Base-by-base conservation (phyloP, 30 jellyfish, hydroid and myxozoan species). In the Nemopilema nomurai region DNA sequence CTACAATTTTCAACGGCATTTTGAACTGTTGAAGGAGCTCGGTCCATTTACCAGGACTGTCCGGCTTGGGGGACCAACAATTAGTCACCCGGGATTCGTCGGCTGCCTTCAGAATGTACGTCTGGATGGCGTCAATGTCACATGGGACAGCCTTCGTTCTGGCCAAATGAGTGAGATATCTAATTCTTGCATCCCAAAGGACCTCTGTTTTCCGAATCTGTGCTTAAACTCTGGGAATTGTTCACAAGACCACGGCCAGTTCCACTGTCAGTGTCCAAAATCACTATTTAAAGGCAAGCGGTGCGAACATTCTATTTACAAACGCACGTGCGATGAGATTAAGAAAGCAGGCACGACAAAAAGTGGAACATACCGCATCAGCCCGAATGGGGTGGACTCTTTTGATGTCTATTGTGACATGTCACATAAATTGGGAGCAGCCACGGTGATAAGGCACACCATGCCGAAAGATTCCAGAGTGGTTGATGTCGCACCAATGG, bases 121-220 rank as follows among this genome's bases (percentile, higher is more conserved):
- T 13, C 72, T 81, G 13, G 97, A 87, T 67, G 92, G 87, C 28
- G 68, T 73, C 32, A 29, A 51, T 13, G 73, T 94, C 19, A 57
- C 92, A 16, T 77, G 87, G 81, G 75, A 74, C 16, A 18, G 84
- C 8, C 67, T 70, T 19, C 51, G 83, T 20, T 64, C 88, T n/a
- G 53, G 73, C 16, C 82, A 74, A 71, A 23, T 68, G 76, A 81
- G n/a, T 13, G 95, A 81, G 23, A 86, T 93, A 63, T 33, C 90
- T 0, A 82, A 73, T 13, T 49, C 77, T 24, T 94, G 99, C 89
- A 51, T 22, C 62, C 96, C 86, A 8, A 80, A 68, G 20, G 99
- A 94, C 71, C 77, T 77, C 16, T 94, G 99, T 52, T 89, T 82
- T 73, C 99, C 99, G 33, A 89, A 81, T 49, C 99, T 97, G 0